A percentile compares a stretch with the other conserved stretches of the same genome.
phyloP scores from a whole-genome alignment of 2,113 vertebrate genomes.

The Protobothrops mucrosquamatus region DNA sequence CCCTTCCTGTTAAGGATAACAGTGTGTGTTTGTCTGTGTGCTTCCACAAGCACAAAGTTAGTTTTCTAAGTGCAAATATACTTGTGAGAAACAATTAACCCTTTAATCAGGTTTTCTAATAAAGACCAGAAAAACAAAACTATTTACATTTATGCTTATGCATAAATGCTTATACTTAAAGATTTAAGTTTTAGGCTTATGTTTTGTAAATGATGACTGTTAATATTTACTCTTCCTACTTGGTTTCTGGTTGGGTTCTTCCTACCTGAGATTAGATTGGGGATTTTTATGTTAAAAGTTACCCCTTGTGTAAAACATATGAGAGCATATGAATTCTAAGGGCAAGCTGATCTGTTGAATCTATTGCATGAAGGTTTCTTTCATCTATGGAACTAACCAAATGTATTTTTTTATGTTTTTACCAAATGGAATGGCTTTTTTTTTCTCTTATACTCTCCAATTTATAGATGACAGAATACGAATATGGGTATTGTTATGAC shows the following conservation, averaged over 20 bases:
- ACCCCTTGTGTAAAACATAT: not conserved
- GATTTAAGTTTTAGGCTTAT: not conserved
- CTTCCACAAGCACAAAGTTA: not conserved
- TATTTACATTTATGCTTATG: no score
- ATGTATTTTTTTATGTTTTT: not conserved
- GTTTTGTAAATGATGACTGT: not conserved
- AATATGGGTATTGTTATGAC: not conserved
- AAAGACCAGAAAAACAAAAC: no score
- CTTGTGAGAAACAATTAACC: no score
- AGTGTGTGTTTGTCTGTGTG: not conserved
- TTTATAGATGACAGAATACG: constrained; percentile 6
- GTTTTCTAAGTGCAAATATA: no score
- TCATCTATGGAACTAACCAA: not conserved
- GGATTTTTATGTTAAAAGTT: not conserved
- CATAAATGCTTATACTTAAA: not conserved
- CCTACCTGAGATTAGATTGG: not conserved
- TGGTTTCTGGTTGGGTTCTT: not conserved
- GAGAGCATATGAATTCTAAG: not conserved
- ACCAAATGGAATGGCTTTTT: not conserved
- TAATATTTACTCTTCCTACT: not conserved
- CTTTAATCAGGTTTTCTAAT: no score
- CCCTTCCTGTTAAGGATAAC: not conserved
- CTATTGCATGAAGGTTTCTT: not conserved
- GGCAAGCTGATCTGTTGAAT: not conserved
- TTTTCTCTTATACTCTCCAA: not conserved